Conservation (phyloP, 2,888 invertebrate genomes). For the Netelia fuscicornis region DNA sequence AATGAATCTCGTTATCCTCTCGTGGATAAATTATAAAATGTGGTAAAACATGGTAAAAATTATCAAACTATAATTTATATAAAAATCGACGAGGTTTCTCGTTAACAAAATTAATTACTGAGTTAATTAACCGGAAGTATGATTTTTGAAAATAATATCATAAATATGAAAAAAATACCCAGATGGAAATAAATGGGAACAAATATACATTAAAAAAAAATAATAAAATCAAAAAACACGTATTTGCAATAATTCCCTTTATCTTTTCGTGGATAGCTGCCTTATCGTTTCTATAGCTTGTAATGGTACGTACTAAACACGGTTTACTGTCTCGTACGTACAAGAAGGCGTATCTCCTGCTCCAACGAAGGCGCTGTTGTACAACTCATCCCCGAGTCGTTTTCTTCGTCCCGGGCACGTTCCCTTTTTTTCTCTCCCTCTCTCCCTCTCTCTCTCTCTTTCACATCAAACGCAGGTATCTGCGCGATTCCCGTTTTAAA, state of each 20-base stretch:
- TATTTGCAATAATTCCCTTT: constrained; percentile 8
- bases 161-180: too few relatives aligned
- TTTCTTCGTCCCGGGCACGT: background rate
- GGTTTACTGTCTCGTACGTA: constrained; percentile 30
- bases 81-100: background rate
- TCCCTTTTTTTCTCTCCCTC: background rate
- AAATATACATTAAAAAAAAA: background rate
- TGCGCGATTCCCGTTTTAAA: constrained; percentile 47
- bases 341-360: constrained; percentile 18
- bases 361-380: constrained; percentile 13
- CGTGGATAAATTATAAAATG: too few relatives aligned
- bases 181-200: too few relatives aligned
- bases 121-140: too few relatives aligned
- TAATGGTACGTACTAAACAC: constrained; percentile 37
- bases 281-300: constrained; percentile 24
- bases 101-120: too few relatives aligned
- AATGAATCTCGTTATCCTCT: too few relatives aligned
- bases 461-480: constrained; percentile 26
- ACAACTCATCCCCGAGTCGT: background rate
- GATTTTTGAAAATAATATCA: too few relatives aligned
- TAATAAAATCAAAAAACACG: background rate
- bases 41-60: too few relatives aligned
- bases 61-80: too few relatives aligned
- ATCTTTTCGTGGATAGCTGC: background rate
- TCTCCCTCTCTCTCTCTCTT: background rate